Evolutionary conservation across 2,797 vertebrate genomes (phyloP), one percentile per base, ranked within the genome.

Genomic region (Gymnothorax javanicus): DNA sequence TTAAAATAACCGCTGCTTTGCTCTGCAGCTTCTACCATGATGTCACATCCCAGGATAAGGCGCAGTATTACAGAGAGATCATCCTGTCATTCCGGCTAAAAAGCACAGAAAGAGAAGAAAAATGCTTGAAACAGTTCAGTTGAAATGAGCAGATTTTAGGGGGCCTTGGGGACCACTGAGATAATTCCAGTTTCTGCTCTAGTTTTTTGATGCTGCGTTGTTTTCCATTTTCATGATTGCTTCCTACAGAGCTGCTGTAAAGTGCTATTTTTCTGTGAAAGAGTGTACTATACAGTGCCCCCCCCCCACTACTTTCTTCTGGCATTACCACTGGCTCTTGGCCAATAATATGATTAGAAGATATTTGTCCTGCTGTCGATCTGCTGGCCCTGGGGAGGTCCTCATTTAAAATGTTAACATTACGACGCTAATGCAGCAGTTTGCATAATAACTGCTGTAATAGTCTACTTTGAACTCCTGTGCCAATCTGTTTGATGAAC

Each of bases 221-320:
- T 56, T 25, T n/a, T 77, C 43, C 59, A n/a, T 59, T 79, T 77
- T 54, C 7, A 79, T 52, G 60, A 67, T 64, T 33, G 27, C 71
- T 87, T 83, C 86, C 23, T n/a, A 1, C n/a, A 79, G 82, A 64
- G 43, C 20, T 67, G 4, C 73, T 13, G 56, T 54, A 87, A 84
- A 84, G 83, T 56, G 86, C 25, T 33, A 6, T 27, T 75, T 50
- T 13, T 75, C 50, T 17, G 15, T 86, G 52, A 43, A 43, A 83
- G 25, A 0, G 50, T 50, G 59, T 86, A 57, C 82, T 86, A 69
- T 69, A 43, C 52, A 62, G 4, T 25, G 33, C 15, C 13, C 12
- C 77, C 6, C 59, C 11, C 25, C 52, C 11, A 3, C 57, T 27
- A 12, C 13, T 25, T 13, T 4, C 82, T 43, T 27, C n/a, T 8